Percentiles rank a stretch among this genome's conserved stretches.
phyloP scores from a whole-genome alignment of 2,113 vertebrate species.

The Setophaga petechia region DNA sequence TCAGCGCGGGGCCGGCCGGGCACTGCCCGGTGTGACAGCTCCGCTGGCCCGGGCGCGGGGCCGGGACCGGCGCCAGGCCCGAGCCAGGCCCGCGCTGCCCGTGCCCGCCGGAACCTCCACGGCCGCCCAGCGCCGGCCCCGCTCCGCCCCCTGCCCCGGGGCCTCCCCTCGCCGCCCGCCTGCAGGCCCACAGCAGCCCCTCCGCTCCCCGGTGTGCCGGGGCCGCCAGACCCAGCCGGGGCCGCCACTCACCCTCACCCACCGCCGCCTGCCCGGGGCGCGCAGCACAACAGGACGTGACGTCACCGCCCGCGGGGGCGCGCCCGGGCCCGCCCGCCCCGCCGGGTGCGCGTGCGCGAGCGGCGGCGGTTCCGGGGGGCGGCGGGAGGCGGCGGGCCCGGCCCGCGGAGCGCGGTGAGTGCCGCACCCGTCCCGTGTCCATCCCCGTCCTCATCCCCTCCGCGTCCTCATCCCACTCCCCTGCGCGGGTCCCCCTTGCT shows the following conservation, averaged over 20 bases:
- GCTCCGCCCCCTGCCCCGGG: neutral
- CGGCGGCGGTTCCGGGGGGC: no score
- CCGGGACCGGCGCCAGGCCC: neutral
- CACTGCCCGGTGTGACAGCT: neutral
- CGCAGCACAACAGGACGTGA: no score
- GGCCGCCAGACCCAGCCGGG: no score
- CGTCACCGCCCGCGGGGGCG: no score
- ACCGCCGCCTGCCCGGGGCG: neutral
- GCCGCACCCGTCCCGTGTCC: fast-evolving
- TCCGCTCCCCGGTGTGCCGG: no score
- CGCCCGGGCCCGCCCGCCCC: no score
- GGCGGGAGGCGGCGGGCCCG: neutral
- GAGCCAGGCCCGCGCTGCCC: neutral
- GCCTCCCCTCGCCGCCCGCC: neutral
- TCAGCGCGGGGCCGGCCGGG: neutral
- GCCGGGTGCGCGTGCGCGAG: no score
- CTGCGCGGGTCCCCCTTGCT: no score
- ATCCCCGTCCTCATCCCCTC: fast-evolving
- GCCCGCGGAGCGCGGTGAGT: neutral
- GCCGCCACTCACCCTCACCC: no score
- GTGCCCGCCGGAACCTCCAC: neutral
- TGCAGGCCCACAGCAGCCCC: neutral
- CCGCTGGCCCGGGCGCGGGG: neutral
- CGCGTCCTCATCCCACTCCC: fast-evolving
- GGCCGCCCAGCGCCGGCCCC: neutral